Percentiles rank a stretch among this genome's conserved stretches.
Conservation (phyloP, 2,888 invertebrate species). For the Ophion ventricosus region DNA sequence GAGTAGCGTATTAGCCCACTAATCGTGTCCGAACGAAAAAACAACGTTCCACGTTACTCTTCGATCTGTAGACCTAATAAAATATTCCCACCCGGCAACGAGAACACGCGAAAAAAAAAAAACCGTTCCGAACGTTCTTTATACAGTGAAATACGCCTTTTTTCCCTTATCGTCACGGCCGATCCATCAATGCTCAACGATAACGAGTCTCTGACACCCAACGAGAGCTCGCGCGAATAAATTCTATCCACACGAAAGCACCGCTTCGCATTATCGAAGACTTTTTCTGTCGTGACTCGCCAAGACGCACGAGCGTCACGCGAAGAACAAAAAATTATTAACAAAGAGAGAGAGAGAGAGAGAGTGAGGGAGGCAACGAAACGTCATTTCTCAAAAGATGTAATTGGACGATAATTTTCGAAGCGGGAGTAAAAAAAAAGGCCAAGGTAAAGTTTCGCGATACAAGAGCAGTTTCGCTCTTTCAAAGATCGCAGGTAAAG, state of each 20-base stretch:
- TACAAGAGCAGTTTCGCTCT: background rate
- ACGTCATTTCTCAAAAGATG: no score
- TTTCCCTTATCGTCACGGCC: conserved; percentile 23
- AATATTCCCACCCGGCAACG: conserved; percentile 33
- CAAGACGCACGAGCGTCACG: conserved; percentile 53
- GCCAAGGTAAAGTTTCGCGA: conserved; percentile 10
- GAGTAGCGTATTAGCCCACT: background rate
- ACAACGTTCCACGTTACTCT: background rate
- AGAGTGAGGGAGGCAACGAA: background rate
- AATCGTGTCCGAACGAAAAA: conserved; percentile 29
- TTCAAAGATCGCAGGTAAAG: background rate
- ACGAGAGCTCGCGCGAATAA: conserved; percentile 3
- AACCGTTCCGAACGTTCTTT: background rate
- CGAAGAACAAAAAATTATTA: conserved; percentile 36
- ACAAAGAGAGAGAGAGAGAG: background rate
- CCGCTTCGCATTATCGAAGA: conserved; percentile 42
- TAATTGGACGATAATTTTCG: background rate
- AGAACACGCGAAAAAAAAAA: conserved; percentile 1
- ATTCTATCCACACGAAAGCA: conserved; percentile 42
- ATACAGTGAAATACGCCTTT: background rate
- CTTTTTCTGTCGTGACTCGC: conserved; percentile 53
- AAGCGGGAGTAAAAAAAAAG: background rate
- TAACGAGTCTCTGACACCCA: conserved; percentile 39
- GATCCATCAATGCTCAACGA: conserved; percentile 41
- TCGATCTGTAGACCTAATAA: conserved; percentile 33